phyloP scores from a whole-genome alignment of 1,140 invertebrate genomes.

The Fragariocoptes setiger region DNA sequence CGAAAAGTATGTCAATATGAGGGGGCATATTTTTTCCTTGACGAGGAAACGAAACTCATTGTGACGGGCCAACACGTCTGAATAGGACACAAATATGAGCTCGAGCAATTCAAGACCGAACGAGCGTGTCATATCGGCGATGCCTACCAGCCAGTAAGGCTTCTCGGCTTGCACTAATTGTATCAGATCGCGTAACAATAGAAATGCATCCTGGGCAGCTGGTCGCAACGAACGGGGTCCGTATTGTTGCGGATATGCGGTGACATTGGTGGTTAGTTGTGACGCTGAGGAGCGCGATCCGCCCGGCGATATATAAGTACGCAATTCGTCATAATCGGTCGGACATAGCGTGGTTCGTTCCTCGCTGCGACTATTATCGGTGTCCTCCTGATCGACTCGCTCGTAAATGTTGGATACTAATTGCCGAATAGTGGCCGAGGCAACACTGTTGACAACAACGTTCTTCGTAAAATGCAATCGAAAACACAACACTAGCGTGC shows the following conservation, averaged over 20 bases:
- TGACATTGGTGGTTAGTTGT: not conserved
- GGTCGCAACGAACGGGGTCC: conserved; percentile 46
- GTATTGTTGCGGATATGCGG: conserved; percentile 2
- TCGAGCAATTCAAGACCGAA: conserved; percentile 83
- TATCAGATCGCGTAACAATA: conserved; percentile 86
- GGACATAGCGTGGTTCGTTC: not conserved
- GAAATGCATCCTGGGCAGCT: conserved; percentile 70
- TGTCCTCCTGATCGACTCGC: conserved; percentile 35
- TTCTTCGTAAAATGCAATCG: conserved; percentile 74
- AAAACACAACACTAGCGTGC: conserved; percentile 76
- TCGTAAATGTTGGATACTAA: conserved; percentile 88
- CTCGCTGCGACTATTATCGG: not conserved
- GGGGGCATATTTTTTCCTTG: conserved; percentile 79
- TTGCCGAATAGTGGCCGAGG: conserved; percentile 79
- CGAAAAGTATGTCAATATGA: conserved; percentile 89
- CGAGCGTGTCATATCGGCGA: conserved; percentile 83
- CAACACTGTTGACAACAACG: conserved; percentile 71
- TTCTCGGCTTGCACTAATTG: conserved; percentile 83
- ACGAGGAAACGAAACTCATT: conserved; percentile 70
- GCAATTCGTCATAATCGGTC: not conserved
- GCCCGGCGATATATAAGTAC: not conserved
- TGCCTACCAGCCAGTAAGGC: conserved; percentile 67
- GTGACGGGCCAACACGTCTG: conserved; percentile 70
- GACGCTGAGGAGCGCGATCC: too few species aligned
- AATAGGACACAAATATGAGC: conserved; percentile 62